Percentiles rank a stretch among this genome's conserved stretches.
Evolutionary conservation across 2,797 vertebrate genomes (phyloP).

Genomic region (Basileuterus tristriatus): DNA sequence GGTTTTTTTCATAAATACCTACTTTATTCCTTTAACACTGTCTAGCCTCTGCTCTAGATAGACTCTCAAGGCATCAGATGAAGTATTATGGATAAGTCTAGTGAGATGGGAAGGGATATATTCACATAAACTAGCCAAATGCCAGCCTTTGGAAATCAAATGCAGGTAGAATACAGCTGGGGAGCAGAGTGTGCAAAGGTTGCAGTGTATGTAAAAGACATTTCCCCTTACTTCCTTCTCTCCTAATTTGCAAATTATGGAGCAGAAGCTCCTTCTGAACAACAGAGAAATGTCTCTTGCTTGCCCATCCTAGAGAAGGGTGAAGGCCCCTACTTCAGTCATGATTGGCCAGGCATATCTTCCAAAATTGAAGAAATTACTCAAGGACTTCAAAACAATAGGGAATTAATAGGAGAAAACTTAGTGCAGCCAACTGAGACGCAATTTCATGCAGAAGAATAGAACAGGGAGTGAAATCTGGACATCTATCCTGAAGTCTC

Average conservation of each 20-base stretch:
- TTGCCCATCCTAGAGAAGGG: not conserved
- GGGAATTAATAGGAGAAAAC: not conserved
- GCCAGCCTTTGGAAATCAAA: not conserved
- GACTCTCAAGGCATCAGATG: not conserved
- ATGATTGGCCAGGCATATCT: not conserved
- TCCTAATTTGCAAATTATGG: not conserved
- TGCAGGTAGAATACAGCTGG: not conserved
- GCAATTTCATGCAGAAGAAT: not conserved
- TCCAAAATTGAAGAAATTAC: not conserved
- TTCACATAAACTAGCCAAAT: not conserved
- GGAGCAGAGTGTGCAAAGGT: not conserved
- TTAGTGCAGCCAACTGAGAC: not conserved
- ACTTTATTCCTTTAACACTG: not conserved
- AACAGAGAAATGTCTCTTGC: not conserved
- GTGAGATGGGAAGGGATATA: not conserved
- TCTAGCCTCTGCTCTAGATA: not conserved
- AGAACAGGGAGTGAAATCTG: not conserved
- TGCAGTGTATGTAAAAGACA: not conserved
- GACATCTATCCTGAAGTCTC: not conserved
- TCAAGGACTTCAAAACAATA: not conserved
- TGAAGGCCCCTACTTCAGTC: not conserved
- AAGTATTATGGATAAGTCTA: not conserved
- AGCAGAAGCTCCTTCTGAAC: not conserved
- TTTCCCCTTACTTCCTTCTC: not conserved
- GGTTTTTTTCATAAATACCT: not conserved